A percentile compares a stretch with the other conserved stretches of the same genome.
phyloP scores from a whole-genome alignment of 2,113 vertebrate species.

The Neopipo cinnamomea region DNA sequence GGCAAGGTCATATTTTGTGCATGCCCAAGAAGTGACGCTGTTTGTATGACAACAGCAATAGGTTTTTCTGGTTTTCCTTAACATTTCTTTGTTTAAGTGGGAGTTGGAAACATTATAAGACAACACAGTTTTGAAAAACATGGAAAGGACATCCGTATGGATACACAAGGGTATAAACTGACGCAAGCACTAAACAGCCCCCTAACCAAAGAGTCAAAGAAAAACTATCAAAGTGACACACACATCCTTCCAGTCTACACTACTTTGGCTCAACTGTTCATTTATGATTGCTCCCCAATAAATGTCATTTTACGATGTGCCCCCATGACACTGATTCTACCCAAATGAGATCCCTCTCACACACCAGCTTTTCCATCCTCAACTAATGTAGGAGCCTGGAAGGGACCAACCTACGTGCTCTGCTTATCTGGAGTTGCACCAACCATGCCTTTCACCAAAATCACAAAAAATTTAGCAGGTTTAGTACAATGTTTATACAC shows the following conservation, averaged over 20 bases:
- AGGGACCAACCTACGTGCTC: background rate
- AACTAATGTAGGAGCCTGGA: background rate
- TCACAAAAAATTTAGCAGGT: background rate
- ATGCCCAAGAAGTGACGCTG: background rate
- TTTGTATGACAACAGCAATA: background rate
- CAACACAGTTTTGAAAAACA: background rate
- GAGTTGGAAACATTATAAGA: background rate
- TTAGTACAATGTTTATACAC: background rate
- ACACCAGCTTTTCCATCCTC: background rate
- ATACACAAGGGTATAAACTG: background rate
- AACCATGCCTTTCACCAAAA: background rate
- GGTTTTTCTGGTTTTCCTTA: background rate
- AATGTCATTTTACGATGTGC: background rate
- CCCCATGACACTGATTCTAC: background rate
- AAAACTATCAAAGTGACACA: background rate
- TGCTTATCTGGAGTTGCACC: background rate
- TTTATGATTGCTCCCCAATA: accelerated
- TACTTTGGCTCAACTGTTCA: background rate
- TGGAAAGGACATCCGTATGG: background rate
- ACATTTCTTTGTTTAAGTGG: background rate
- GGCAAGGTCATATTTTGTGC: background rate
- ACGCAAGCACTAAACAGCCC: background rate
- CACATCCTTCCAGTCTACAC: background rate
- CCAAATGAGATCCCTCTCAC: background rate
- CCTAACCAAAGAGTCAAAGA: background rate